These are phyloP conservation scores for Oscheius sp. DNA, from an alignment of 2,888 invertebrate genomes.

Conservation along the genomic window DNA sequence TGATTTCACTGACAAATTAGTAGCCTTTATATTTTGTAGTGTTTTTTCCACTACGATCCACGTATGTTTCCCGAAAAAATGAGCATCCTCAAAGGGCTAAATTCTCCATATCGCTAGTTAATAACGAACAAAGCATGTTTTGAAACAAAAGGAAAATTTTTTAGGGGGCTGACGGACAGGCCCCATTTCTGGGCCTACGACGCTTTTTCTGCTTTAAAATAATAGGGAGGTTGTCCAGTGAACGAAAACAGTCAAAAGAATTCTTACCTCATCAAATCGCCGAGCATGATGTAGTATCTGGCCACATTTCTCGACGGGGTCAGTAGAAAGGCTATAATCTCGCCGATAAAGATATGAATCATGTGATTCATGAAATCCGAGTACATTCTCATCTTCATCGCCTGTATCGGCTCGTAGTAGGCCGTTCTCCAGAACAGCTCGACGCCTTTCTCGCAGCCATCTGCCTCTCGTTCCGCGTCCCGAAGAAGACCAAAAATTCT, in stretches of 20 bases:
- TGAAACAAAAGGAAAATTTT: too few relatives aligned
- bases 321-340: constrained; percentile 12
- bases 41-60: too few relatives aligned
- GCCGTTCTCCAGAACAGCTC: constrained; percentile 38
- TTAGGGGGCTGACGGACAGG: too few relatives aligned
- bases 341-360: constrained; percentile 33
- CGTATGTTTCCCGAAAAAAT: too few relatives aligned
- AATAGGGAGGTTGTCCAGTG: too few relatives aligned
- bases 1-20: too few relatives aligned
- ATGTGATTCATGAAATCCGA: constrained; percentile 17
- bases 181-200: too few relatives aligned
- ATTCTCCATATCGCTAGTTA: too few relatives aligned
- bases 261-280: constrained; percentile 37
- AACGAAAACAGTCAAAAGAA: background rate
- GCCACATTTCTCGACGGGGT: constrained; percentile 24
- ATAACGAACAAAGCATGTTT: too few relatives aligned
- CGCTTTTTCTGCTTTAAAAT: too few relatives aligned
- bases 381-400: background rate
- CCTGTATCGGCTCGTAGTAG: constrained; percentile 30
- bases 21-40: too few relatives aligned
- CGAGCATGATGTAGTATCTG: constrained; percentile 32
- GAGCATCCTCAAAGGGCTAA: too few relatives aligned
- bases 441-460: constrained; percentile 22
- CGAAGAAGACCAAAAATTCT: constrained; percentile 31
- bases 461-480: constrained; percentile 10